These are phyloP conservation scores for Mesocentrotus franciscanus DNA, from an alignment of 53 echinoderm and acorn worm genomes.

Conservation along the genomic window DNA sequence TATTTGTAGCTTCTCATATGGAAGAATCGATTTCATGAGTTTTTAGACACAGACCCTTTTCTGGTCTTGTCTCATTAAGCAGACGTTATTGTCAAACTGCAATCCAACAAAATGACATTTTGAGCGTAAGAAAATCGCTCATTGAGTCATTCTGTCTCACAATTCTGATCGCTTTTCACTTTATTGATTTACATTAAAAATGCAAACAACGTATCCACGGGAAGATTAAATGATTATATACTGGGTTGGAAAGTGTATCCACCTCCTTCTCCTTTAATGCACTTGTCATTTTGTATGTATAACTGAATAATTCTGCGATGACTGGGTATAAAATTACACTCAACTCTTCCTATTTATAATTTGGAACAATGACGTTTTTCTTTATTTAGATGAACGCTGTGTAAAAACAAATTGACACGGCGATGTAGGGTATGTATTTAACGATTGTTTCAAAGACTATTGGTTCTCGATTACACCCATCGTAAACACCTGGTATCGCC, in stretches of 20 bases:
- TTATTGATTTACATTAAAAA: neutral
- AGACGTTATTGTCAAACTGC: neutral
- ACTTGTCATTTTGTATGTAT: neutral
- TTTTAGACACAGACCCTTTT: neutral
- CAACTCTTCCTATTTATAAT: no score
- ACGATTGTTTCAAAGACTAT: constrained; percentile 7
- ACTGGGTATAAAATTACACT: neutral
- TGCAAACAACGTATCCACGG: neutral
- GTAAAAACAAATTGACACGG: neutral
- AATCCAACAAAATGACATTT: neutral
- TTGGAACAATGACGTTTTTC: neutral
- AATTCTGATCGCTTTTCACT: neutral
- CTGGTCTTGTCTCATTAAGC: neutral
- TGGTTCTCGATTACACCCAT: neutral
- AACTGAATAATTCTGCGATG: neutral
- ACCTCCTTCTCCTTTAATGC: neutral
- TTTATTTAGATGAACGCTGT: neutral
- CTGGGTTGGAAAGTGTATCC: neutral
- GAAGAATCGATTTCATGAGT: neutral
- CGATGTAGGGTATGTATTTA: neutral
- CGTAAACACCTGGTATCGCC: constrained; percentile 46
- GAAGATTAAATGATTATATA: neutral
- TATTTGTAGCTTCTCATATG: neutral
- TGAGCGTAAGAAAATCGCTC: neutral
- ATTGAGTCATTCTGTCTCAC: neutral